phyloP scores from a whole-genome alignment of 2,797 vertebrate genomes.

The Decapterus maruadsi region DNA sequence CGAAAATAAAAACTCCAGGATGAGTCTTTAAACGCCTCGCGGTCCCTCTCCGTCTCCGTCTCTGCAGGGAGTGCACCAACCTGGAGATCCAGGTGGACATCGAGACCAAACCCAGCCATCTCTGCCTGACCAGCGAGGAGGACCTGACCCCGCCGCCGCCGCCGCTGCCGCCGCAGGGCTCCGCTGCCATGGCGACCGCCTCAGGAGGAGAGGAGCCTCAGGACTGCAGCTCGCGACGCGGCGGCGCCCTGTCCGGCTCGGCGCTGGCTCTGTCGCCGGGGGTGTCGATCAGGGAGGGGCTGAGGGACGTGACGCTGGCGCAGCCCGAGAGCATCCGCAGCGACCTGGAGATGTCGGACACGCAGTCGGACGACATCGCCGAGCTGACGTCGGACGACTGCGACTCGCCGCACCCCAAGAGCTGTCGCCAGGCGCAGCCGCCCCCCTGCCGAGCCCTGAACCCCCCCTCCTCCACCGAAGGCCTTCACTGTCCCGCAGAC shows the following conservation, averaged over 20 bases:
- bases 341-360: slow-evolving; percentile 98
- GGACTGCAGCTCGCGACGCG: slow-evolving; percentile 84
- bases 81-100: slow-evolving; percentile 99
- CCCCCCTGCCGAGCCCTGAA: slow-evolving; percentile 80
- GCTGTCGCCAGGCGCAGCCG: slow-evolving; percentile 71
- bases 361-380: slow-evolving; percentile 96
- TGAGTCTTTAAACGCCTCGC: no score
- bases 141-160: slow-evolving; percentile 82
- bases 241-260: slow-evolving; percentile 83
- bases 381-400: slow-evolving; percentile 97
- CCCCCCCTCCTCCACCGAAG: slow-evolving; percentile 72
- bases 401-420: slow-evolving; percentile 90
- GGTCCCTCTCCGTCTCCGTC: not conserved
- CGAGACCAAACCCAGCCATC: slow-evolving; percentile 97
- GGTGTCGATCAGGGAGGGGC: slow-evolving; percentile 88
- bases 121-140: slow-evolving; percentile 94
- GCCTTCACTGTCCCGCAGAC: slow-evolving; percentile 85
- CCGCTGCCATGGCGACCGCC: slow-evolving; percentile 80
- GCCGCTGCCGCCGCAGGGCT: slow-evolving; percentile 43
- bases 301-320: slow-evolving; percentile 93
- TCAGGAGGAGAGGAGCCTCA: slow-evolving; percentile 90
- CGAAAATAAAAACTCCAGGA: no score
- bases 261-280: slow-evolving; percentile 80
- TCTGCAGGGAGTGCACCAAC: slow-evolving; percentile 94
- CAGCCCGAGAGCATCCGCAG: slow-evolving; percentile 99